Conservation (phyloP, 2,888 invertebrate species). For the Amitus sp. region DNA sequence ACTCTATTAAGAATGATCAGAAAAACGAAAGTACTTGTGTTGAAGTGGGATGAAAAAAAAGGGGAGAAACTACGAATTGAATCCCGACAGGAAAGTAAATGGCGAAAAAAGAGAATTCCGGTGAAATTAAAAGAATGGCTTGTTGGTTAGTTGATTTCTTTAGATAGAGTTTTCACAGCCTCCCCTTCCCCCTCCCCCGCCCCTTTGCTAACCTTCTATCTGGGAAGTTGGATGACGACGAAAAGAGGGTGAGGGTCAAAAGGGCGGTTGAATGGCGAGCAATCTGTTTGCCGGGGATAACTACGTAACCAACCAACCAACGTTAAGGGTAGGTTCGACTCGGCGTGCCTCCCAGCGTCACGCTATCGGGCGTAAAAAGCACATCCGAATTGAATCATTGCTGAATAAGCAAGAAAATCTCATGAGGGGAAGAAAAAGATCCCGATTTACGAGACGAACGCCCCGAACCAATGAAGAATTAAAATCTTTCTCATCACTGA, state of each 20-base stretch:
- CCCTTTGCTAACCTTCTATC: conserved; percentile 21
- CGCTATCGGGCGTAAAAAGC: conserved; percentile 49
- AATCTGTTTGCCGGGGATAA: conserved; percentile 65
- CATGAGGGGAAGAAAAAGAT: conserved; percentile 35
- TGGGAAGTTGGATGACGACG: conserved; percentile 61
- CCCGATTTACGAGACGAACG: conserved; percentile 39
- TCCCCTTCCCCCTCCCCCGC: conserved; percentile 18
- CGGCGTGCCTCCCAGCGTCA: conserved; percentile 42
- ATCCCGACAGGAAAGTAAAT: conserved; percentile 29
- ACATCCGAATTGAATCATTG: conserved; percentile 64
- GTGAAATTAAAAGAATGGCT: conserved; percentile 61
- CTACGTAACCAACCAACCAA: conserved; percentile 51
- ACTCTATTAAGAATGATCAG: too few species aligned
- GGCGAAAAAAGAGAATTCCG: conserved; percentile 42
- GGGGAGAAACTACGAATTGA: conserved; percentile 16
- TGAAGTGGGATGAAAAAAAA: background rate
- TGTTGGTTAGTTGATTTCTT: conserved; percentile 56
- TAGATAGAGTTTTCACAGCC: conserved; percentile 28
- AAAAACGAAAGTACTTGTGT: background rate
- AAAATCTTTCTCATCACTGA: conserved; percentile 41
- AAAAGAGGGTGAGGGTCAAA: conserved; percentile 66
- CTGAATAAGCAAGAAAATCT: conserved; percentile 65
- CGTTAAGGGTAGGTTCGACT: conserved; percentile 41
- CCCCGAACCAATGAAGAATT: conserved; percentile 40
- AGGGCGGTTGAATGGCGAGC: conserved; percentile 66